Evolutionary conservation across 2,797 vertebrate species (phyloP).

Genomic region (Diplodus puntazzo): DNA sequence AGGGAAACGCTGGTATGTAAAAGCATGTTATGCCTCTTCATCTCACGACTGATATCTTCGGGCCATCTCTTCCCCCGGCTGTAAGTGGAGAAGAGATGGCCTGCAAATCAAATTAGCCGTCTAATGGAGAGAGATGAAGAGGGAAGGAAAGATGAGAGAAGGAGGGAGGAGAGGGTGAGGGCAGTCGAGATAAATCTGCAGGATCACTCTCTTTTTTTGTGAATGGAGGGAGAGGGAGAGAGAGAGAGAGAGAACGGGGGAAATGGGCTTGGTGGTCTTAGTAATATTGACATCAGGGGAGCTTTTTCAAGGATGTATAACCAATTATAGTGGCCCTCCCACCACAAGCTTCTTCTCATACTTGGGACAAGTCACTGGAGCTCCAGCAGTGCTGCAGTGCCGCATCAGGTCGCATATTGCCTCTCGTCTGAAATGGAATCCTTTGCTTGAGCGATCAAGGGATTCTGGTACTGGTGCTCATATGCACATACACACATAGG

Average conservation of each 20-base stretch:
- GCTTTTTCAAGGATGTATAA: conserved; percentile 80
- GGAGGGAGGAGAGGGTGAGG: conserved; percentile 51
- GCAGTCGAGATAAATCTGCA: conserved; percentile 73
- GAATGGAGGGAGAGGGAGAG: conserved; percentile 66
- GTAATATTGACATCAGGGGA: conserved; percentile 81
- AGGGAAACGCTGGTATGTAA: conserved; percentile 26
- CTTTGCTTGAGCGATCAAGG: conserved; percentile 59
- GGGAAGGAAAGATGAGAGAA: conserved; percentile 51
- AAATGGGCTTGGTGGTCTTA: conserved; percentile 71
- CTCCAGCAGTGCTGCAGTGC: conserved; percentile 49
- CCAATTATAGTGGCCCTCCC: conserved; percentile 76
- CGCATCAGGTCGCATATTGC: conserved; percentile 75
- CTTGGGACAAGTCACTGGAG: conserved; percentile 72
- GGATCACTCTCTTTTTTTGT: conserved; percentile 76
- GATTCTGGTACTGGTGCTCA: conserved; percentile 16
- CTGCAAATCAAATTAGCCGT: conserved; percentile 82
- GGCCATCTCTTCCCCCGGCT: conserved; percentile 47
- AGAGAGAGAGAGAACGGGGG: conserved; percentile 40
- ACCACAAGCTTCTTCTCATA: conserved; percentile 63
- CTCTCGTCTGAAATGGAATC: conserved; percentile 67
- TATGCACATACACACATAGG: neutral
- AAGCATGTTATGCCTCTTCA: conserved; percentile 34
- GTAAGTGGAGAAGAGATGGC: conserved; percentile 67
- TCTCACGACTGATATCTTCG: conserved; percentile 61
- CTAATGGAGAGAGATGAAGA: conserved; percentile 75